Evolutionary conservation across 2,888 invertebrate genomes (phyloP), one percentile per base, ranked within the genome.

Genomic region (Drosophila limbata): DNA sequence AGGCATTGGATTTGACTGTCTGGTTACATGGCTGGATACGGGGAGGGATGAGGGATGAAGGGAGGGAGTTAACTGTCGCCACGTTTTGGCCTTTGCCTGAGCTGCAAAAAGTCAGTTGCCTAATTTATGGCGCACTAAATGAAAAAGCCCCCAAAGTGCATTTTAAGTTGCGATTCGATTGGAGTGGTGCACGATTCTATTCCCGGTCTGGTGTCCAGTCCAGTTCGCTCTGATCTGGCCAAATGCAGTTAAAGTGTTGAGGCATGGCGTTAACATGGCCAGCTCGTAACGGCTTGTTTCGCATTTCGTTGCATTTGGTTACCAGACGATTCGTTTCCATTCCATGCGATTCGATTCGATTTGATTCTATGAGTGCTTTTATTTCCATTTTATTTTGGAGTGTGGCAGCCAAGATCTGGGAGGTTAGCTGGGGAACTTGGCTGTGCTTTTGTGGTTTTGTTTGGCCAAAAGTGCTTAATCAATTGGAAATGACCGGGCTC

Each of bases 61-160:
- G 17, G 25, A 9, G 4, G 21, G 21, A 35, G 57, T 21, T 37
- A 75, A 75, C 50, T 75, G 71, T 75, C 76, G 66, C 59, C 55
- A 68, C 53, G 52, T 33, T 44, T 66, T 62, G 61, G 28, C 37
- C 60, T 48, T 63, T 57, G 69, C 61, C 61, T 39, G 47, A 19
- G 61, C 60, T 52, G 62, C 65, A 70, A 73, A 77, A 81, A 77
- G 57, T 66, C 77, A 33, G 61, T 71, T 68, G 68, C 71, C 75
- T 81, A 79, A 81, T 81, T 81, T 81, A 81, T 81, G 81, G 77
- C 48, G 50, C 77, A 81, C 81, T 79, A 81, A 81, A 81, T 77
- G 81, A 81, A 81, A 81, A 81, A 73, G 81, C 77, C 74, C 81
- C 82, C 77, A 79, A 77, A 77, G 81, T 73, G 79, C 74, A 77